Conservation (phyloP, 2,888 invertebrate genomes). For the Aspidiotus destructor region DNA sequence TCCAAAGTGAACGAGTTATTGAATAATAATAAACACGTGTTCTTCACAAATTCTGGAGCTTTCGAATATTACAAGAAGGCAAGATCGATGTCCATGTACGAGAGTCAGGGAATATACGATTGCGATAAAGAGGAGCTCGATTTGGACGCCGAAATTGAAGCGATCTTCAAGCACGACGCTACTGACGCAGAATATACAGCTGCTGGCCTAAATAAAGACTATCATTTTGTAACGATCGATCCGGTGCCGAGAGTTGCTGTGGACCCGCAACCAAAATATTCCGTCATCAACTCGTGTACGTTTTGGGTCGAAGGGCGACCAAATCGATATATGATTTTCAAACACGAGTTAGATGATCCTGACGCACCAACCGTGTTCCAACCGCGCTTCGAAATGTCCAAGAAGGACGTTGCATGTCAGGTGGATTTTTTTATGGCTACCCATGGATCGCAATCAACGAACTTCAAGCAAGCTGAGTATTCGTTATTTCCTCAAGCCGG, state of each 20-base stretch:
- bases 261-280: not conserved
- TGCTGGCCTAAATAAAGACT: not conserved
- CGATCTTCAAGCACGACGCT: not conserved
- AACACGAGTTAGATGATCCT: constrained; percentile 16
- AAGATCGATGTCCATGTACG: not conserved
- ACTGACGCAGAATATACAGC: not conserved
- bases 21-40: not conserved
- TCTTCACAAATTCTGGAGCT: constrained; percentile 22
- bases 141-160: not conserved
- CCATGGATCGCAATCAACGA: too few relatives aligned
- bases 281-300: not conserved
- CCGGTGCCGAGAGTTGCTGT: constrained; percentile 12
- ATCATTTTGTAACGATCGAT: constrained; percentile 8
- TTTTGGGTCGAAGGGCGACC: not conserved
- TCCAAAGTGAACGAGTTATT: too few relatives aligned
- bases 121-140: not conserved
- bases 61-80: constrained; percentile 18
- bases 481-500: too few relatives aligned
- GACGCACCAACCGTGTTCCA: constrained; percentile 1
- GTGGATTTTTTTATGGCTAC: not conserved
- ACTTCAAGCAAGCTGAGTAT: too few relatives aligned
- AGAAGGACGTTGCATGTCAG: constrained; percentile 18
- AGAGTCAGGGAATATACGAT: not conserved
- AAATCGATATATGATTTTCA: not conserved
- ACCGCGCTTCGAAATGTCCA: constrained; percentile 10